Conservation (phyloP, 2,797 vertebrate genomes). For the Mormyrops boulengeri region DNA sequence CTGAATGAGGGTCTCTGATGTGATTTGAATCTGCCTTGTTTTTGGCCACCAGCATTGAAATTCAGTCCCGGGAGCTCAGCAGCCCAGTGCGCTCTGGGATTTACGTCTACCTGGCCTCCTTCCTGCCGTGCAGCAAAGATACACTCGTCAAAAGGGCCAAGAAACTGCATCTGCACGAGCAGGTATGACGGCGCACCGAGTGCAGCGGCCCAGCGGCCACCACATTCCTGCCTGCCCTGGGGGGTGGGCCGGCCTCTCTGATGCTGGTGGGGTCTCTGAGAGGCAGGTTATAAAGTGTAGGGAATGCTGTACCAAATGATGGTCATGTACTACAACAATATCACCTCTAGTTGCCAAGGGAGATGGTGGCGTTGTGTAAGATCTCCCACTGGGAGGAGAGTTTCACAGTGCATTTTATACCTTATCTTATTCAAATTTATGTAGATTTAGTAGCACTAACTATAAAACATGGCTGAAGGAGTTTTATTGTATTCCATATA, state of each 20-base stretch:
- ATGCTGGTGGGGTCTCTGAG: background rate
- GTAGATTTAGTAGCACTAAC: background rate
- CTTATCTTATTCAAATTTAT: background rate
- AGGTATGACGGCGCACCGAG: slow-evolving; percentile 42
- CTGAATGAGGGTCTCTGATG: background rate
- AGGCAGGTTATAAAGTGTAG: background rate
- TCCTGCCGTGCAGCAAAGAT: slow-evolving; percentile 86
- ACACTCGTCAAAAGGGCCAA: slow-evolving; percentile 78
- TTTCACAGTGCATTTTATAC: background rate
- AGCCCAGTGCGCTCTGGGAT: slow-evolving; percentile 73
- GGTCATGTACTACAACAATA: background rate
- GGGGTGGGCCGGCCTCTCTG: background rate
- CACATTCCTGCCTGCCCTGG: background rate
- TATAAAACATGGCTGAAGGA: background rate
- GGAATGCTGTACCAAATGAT: background rate
- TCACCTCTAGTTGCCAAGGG: background rate
- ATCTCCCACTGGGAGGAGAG: background rate
- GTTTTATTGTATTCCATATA: background rate
- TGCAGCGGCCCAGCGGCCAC: background rate
- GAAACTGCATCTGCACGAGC: slow-evolving; percentile 69
- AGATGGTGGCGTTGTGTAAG: background rate
- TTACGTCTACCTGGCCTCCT: slow-evolving; percentile 78
- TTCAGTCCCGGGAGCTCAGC: slow-evolving; percentile 73
- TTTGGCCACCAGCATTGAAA: slow-evolving; percentile 65
- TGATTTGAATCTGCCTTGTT: background rate